Base-by-base conservation (phyloP, 2,797 vertebrate genomes). In the Gadopsis marmoratus region DNA sequence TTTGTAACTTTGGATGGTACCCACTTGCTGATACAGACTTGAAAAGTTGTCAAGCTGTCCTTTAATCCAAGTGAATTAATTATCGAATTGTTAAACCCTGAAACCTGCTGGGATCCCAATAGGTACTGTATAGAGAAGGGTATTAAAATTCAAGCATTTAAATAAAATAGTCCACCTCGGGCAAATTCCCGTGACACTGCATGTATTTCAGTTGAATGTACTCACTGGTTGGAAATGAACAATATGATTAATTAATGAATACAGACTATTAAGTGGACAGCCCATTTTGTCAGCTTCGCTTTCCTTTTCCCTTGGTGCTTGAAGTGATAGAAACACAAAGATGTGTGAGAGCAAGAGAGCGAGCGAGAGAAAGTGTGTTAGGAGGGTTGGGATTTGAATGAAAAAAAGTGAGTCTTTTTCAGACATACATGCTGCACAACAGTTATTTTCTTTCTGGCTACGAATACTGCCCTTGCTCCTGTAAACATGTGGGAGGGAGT, bases 231-330 rank as follows among this genome's bases (percentile, higher is more conserved):
- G 68, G 72, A 85, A 85, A 86, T 84, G 55, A 87, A 88, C 47
- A 75, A 64, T 67, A 84, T 86, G 72, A 86, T 84, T 89, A 86
- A 90, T 88, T 89, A 76, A 86, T 89, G 81, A 86, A 82, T 29
- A 26, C 63, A 2, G 31, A 29, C 70, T 77, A 79, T 86, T 82
- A 84, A 71, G 82, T 58, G 55, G 70, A 84, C 75, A 66, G 43
- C 54, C 33, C 47, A 41, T 79, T 90, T 75, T 83, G 82, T 82
- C 78, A 85, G 74, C 59, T 70, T 76, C 78, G 43, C 77, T 86
- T 79, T 64, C 35, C 45, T 56, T 68, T 41, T 66, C 80, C 64
- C 50, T 67, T 37, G 29, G 66, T 67, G 84, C 39, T 55, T 29
- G 37, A 71, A 68, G 71, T 74, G 51, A 82, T 56, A 50, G 74